Evolutionary conservation across 2,888 invertebrate genomes (phyloP).

Genomic region (Calameuta idolon): DNA sequence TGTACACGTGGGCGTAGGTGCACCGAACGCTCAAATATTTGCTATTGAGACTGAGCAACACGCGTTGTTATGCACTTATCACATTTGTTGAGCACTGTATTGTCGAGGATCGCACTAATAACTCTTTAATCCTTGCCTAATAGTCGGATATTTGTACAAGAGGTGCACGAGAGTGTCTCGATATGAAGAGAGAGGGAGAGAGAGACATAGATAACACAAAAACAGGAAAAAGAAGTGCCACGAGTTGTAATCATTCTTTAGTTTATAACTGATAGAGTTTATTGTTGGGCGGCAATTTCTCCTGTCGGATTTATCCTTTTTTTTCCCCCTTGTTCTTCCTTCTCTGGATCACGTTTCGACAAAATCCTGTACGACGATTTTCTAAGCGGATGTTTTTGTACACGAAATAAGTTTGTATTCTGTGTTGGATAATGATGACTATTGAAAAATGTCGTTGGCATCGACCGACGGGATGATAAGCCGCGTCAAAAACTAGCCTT

Average conservation of each 20-base stretch:
- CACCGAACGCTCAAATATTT: neutral
- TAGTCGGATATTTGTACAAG: neutral
- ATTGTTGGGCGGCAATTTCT: neutral
- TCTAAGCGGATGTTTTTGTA: neutral
- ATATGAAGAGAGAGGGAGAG: neutral
- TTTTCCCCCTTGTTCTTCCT: neutral
- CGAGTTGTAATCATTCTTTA: conserved; percentile 8
- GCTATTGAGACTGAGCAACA: conserved; percentile 5
- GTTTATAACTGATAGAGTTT: neutral
- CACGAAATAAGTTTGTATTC: neutral
- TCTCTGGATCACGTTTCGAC: neutral
- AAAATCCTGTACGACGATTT: neutral
- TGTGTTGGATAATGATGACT: neutral
- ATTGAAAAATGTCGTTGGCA: neutral
- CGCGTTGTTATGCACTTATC: conserved; percentile 3
- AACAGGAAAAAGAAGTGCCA: neutral
- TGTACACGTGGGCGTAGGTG: neutral
- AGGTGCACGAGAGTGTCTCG: neutral
- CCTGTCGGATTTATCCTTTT: neutral
- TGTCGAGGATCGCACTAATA: neutral
- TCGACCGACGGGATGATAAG: neutral
- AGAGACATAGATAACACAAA: neutral
- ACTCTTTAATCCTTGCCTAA: conserved; percentile 1
- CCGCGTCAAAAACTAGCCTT: conserved; percentile 24
- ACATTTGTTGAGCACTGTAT: neutral